Base-by-base conservation (phyloP, 2,888 invertebrate genomes). In the Lochmaea capreae region DNA sequence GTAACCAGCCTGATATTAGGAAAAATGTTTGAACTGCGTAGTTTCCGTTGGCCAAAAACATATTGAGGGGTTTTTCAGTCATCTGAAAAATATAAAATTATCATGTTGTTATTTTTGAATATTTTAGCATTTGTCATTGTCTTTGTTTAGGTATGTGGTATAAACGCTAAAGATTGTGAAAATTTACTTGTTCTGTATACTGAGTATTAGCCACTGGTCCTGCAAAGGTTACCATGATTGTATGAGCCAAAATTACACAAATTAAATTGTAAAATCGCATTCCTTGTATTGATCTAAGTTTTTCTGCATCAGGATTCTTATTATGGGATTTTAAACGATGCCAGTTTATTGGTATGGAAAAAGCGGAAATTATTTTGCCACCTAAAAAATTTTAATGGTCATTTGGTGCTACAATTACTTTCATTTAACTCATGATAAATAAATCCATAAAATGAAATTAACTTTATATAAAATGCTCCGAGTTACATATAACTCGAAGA, bases 231-330 rank as follows among this genome's bases (percentile, higher is more conserved):
- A 76, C 59, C 81, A 83, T 80, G n/a, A 83, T 68, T 8, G 82
- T 82, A 68, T 84, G 84, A 49, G 77, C 75, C 65, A 80, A 49
- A 49, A 84, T 83, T 5, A 84, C 82, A 61, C 81, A 81, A 8
- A 83, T 74, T 80, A 83, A 80, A 54, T 80, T 83, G 66, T 78
- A 81, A 71, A 83, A 83, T 65, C 83, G 75, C 1, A 84, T 79
- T 16, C 84, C 84, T 75, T 83, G 82, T 16, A 84, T 82, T 33
- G 76, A 79, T 65, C 76, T 74, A 4, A 84, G 66, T 69, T 81
- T 79, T 69, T 75, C 67, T 12, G 73, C 73, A 66, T 83, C 81
- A 16, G 77, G 46, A 72, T 70, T 79, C 11, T 72, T 67, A 16
- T 74, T 78, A 10, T 67, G 52, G 3, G 74, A 68, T 46, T 22